Conservation (phyloP, 2,797 vertebrate genomes). For the Champsocephalus gunnari region DNA sequence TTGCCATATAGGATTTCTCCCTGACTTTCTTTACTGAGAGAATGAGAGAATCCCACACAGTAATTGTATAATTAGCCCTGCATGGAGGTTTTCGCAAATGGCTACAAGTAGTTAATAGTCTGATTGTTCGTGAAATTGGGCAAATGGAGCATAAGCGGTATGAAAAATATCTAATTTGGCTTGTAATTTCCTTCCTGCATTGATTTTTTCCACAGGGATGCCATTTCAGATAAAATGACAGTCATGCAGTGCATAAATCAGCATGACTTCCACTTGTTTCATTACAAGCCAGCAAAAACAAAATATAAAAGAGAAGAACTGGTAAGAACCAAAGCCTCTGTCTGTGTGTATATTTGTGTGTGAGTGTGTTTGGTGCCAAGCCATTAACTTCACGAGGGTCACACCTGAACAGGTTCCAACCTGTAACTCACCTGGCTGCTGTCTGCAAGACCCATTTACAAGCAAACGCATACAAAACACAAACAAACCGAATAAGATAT, state of each 20-base stretch:
- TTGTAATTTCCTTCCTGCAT: conserved; percentile 65
- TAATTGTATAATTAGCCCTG: conserved; percentile 73
- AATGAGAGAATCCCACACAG: conserved; percentile 47
- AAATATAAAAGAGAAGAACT: conserved; percentile 17
- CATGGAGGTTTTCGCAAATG: conserved; percentile 57
- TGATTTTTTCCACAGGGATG: conserved; percentile 59
- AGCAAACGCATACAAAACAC: too few relatives aligned
- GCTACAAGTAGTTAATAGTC: conserved; percentile 59
- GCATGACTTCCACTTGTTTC: conserved; percentile 43
- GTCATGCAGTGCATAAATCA: conserved; percentile 25
- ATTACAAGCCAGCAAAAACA: conserved; percentile 39
- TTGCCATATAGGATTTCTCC: conserved; percentile 35
- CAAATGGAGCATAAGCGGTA: conserved; percentile 65
- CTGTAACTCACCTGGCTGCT: conserved; percentile 54
- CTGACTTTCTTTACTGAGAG: conserved; percentile 31
- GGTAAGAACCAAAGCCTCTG: conserved; percentile 8
- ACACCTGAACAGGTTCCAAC: conserved; percentile 75
- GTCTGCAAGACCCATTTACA: conserved; percentile 27
- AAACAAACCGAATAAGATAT: too few relatives aligned
- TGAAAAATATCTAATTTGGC: conserved; percentile 68
- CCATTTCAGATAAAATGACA: conserved; percentile 57
- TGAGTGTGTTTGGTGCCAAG: conserved; percentile 1
- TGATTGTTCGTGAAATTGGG: conserved; percentile 68
- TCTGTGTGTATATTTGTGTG: neutral
- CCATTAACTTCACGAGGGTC: conserved; percentile 38